Conservation (phyloP, 2,797 vertebrate species). For the Malacoraja senta region DNA sequence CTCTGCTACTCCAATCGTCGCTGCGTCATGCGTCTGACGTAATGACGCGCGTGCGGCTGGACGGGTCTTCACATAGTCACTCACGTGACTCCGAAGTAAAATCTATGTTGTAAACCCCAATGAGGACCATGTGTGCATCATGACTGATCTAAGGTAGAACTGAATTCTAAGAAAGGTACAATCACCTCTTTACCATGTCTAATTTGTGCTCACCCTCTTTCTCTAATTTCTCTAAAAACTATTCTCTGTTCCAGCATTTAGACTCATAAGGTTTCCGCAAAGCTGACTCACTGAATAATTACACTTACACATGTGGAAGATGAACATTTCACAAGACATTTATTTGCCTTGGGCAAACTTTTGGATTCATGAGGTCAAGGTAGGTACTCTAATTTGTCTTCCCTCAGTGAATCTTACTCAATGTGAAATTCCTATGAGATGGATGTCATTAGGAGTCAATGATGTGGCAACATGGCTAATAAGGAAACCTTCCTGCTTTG, state of each 20-base stretch:
- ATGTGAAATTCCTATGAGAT: background rate
- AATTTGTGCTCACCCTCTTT: background rate
- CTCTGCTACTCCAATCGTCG: too few relatives aligned
- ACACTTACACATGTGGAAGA: background rate
- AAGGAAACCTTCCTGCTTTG: background rate
- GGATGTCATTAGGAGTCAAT: background rate
- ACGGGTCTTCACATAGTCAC: too few relatives aligned
- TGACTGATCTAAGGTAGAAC: background rate
- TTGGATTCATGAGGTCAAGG: background rate
- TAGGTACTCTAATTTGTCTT: background rate
- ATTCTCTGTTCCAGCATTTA: background rate
- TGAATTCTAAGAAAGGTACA: background rate
- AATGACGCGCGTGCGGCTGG: too few relatives aligned
- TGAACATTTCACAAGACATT: background rate
- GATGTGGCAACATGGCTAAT: background rate
- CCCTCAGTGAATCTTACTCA: background rate
- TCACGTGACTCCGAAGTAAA: too few relatives aligned
- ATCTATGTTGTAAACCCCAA: too few relatives aligned
- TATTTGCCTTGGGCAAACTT: background rate
- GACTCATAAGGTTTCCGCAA: background rate
- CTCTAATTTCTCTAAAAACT: too few relatives aligned
- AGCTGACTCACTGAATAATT: background rate
- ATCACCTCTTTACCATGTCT: background rate
- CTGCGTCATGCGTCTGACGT: too few relatives aligned
- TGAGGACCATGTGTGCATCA: background rate